A percentile compares a stretch with the other conserved stretches of the same genome.
phyloP scores from a whole-genome alignment of 2,113 vertebrate genomes.

The Lathamus discolor region DNA sequence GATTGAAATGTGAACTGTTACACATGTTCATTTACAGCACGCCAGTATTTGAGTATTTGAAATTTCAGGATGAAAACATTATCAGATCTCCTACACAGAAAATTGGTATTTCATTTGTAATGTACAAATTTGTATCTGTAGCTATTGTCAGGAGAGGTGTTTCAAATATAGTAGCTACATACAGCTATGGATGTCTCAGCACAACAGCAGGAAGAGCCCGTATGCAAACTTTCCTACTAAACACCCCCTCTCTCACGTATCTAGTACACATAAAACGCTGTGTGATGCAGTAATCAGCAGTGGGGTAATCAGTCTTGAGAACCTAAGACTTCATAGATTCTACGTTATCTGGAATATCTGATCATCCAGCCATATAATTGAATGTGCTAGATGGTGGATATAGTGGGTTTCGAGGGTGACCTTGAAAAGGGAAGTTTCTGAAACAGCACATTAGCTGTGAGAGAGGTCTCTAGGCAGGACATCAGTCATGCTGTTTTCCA shows the following conservation, averaged over 20 bases:
- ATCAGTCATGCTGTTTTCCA: background rate
- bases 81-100: background rate
- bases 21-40: background rate
- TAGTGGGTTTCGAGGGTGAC: background rate
- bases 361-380: background rate
- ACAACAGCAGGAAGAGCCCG: background rate
- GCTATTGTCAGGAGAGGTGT: background rate
- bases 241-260: background rate
- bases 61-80: background rate
- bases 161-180: background rate
- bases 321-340: background rate
- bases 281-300: background rate
- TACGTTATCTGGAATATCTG: background rate
- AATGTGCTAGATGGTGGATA: background rate
- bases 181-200: background rate
- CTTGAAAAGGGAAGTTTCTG: background rate
- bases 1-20: background rate
- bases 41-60: background rate
- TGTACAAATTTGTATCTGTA: background rate
- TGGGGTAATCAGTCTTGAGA: background rate
- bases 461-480: background rate
- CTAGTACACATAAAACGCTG: background rate
- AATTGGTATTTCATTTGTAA: background rate
- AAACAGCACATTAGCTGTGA: background rate
- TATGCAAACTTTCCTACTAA: background rate